Evolutionary conservation across 2,113 vertebrate genomes (phyloP), one percentile per base, ranked within the genome.

Genomic region (Nothocercus nigrocapillus): DNA sequence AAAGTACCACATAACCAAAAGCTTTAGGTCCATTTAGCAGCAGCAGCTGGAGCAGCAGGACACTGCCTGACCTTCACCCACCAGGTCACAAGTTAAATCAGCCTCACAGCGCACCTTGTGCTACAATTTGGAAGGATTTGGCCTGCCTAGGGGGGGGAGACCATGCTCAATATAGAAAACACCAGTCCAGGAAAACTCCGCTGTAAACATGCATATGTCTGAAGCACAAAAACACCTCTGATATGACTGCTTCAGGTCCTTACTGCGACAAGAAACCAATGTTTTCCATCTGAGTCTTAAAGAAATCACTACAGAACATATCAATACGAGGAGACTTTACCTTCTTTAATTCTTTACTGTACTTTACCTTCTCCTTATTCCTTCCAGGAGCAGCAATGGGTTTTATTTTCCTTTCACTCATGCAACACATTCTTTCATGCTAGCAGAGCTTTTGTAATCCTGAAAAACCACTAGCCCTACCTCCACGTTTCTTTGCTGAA

Each of bases 401-500:
- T 9, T 75, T 92, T 83, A 56, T 54, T 74, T 56, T 73, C 40
- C 25, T 59, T 93, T 92, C 78, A 22, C 42, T 61, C 21, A 5
- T 38, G 84, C 45, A 19, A 19, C 77, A 38, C 14, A 19, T 40
- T 74, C n/a, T 82, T 32, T 51, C 69, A 20, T n/a, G 28, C 51
- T 42, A 53, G 11, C 85, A 51, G 28, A 11, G 59, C 25, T 95
- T 81, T 25, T 88, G 47, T 47, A 68, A 88, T n/a, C 56, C 76
- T 84, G 40, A 36, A 90, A 95, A 92, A 40, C 83, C 20, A 30
- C 38, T 19, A 56, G 30, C n/a, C 45, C 42, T 67, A 42, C 20
- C 78, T 75, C 79, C 56, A 47, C 17, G 51, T 78, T 95, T 78
- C 64, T 32, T 11, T 75, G 56, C 80, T 90, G 19, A 78, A 36